phyloP scores from a whole-genome alignment of 2,113 vertebrate genomes.

The Elachura formosa region DNA sequence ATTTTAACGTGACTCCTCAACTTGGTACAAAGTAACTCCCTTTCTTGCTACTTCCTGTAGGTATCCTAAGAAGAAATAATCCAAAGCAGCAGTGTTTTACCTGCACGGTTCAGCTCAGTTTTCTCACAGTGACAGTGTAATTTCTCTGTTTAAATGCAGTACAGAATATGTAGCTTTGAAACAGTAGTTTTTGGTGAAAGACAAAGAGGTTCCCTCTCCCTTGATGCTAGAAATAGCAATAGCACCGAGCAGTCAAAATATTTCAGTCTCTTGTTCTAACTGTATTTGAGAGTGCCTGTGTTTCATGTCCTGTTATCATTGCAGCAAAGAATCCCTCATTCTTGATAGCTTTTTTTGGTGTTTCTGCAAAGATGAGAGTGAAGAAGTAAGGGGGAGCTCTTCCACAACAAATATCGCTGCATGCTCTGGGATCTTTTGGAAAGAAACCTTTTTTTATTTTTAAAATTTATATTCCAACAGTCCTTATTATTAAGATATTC shows the following conservation, averaged over 20 bases:
- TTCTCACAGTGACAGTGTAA: background rate
- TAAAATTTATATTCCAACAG: constrained; percentile 15
- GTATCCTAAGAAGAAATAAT: background rate
- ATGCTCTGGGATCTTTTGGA: constrained; percentile 61
- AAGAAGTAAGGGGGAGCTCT: constrained; percentile 82
- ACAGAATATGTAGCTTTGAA: background rate
- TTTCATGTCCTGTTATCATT: constrained; percentile 1
- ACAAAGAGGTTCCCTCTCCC: background rate
- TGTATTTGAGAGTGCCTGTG: background rate
- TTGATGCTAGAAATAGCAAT: background rate
- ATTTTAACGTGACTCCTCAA: background rate
- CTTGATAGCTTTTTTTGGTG: constrained; percentile 5
- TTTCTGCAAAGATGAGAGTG: constrained; percentile 48
- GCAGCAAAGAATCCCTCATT: background rate
- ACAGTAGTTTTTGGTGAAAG: background rate
- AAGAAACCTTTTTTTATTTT: background rate
- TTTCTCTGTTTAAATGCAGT: background rate
- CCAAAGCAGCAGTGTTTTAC: background rate
- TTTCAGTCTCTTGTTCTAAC: background rate
- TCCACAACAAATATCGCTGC: constrained; percentile 72
- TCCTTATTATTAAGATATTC: constrained; percentile 74
- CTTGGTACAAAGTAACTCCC: background rate
- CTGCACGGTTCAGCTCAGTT: background rate
- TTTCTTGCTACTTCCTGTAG: background rate
- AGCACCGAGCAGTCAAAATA: background rate